Base-by-base conservation (phyloP, 2,797 vertebrate species). In the Pelodytes ibericus region DNA sequence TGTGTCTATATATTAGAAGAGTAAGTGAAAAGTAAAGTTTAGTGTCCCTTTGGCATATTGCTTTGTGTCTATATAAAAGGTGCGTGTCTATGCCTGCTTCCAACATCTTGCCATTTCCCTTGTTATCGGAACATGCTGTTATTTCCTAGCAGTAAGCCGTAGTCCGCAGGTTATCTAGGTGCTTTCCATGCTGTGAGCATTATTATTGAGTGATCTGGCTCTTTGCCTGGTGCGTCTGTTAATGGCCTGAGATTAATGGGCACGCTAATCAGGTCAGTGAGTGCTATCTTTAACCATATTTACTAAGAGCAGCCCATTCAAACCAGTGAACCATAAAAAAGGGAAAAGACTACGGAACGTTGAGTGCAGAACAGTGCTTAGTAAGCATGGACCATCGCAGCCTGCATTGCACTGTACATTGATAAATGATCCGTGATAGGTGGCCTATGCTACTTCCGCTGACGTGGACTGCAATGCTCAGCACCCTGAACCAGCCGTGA, bases 141-240 rank as follows among this genome's bases (percentile, higher is more conserved):
- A 3, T 22, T 62, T 63, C 3, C 71, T 30, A n/a, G 41, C n/a
- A 56, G 6, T 39, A 20, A 31, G 36, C 57, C n/a, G 15, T 8
- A 61, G 67, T 51, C 56, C 61, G 24, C 18, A 47, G 73, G 64
- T 25, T 41, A 53, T 60, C 30, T 26, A 7, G 65, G 74, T 75
- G 36, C 74, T 75, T 75, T 75, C 74, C 74, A 29, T 63, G 22
- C 7, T 29, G 49, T 44, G 18, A 74, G 18, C 16, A 9, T 4
- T 60, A 39, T 10, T 30, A 51, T 59, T 59, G 11, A 63, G 18
- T 16, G 47, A 20, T 30, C 26, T 47, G n/a, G 18, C 4, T n/a
- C 49, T 24, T 53, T 53, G 49, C 49, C 6, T 9, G 22, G 18
- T 41, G 18, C 29, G 57, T 58, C 20, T 47, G 49, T 53, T 53